Base-by-base conservation (phyloP, 2,797 vertebrate genomes). In the Xenentodon cancila region DNA sequence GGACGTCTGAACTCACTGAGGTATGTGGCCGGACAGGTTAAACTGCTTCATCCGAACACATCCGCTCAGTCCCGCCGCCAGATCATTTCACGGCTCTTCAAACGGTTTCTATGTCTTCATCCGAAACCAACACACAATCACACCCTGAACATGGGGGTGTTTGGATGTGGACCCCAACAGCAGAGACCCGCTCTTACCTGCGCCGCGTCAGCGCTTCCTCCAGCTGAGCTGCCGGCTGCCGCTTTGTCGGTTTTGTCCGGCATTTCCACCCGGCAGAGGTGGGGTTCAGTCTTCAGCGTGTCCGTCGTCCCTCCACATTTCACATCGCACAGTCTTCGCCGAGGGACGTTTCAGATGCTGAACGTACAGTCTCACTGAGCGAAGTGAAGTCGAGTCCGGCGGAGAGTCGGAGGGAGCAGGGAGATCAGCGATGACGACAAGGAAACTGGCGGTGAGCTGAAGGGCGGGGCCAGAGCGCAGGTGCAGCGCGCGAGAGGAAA, bases 201-300 rank as follows among this genome's bases (percentile, higher is more conserved):
- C 59, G 44, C 64, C 2, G 48, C 0, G 54, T 44, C 22, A 16
- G 50, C 45, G 8, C 37, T 20, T 61, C 11, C 53, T 13, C 4
- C 76, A 18, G 40, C 52, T 43, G 79, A 68, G 73, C 71, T 84
- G 60, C 64, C 81, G 34, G 66, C 46, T 42, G 81, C 71, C 19
- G 81, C 64, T 71, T 82, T 86, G 45, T 80, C 79, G 76, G 82
- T 78, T 21, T 71, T 48, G 68, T 79, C 81, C 78, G 77, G 82
- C 93, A 94, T 94, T 83, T 91, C 80, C 53, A 30, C 40, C 30
- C 40, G 48, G 25, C 58, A 47, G 52, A 61, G 77, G 66, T 59
- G 61, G 19, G 32, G 21, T 49, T 80, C 60, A 53, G 43, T 32
- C 8, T 0, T 9, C 1, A 5, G 1, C 17, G 1, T 3, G 19